Conservation (phyloP, 1,140 invertebrate genomes). For the Nebria ingens region DNA sequence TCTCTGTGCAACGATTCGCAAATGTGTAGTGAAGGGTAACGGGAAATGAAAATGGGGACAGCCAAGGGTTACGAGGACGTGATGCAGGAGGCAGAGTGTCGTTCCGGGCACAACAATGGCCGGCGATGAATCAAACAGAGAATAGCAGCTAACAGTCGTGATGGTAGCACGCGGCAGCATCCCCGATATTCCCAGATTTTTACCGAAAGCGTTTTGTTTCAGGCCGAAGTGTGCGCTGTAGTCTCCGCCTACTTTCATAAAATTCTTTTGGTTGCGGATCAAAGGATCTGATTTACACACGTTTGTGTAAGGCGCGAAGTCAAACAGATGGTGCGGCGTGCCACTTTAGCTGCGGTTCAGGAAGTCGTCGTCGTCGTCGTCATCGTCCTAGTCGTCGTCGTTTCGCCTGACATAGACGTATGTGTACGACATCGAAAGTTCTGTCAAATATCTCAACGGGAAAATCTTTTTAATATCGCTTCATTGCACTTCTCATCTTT, state of each 20-base stretch:
- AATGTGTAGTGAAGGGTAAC: not conserved
- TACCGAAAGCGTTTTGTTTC: conserved; percentile 1
- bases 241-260: not conserved
- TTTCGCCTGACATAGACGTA: too few species aligned
- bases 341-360: too few species aligned
- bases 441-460: too few species aligned
- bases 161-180: not conserved
- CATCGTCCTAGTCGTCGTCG: too few species aligned
- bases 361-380: too few species aligned
- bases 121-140: not conserved
- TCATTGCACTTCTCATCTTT: too few species aligned
- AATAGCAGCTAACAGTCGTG: too few species aligned
- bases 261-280: conserved; percentile 2
- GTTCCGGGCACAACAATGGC: conserved; percentile 3
- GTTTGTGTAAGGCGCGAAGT: conserved; percentile 5
- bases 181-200: not conserved
- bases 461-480: too few species aligned
- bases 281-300: conserved; percentile 6
- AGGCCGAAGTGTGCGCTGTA: not conserved
- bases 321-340: conserved; percentile 1
- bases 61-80: not conserved
- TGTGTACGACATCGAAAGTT: too few species aligned
- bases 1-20: too few species aligned
- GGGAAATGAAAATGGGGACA: not conserved
- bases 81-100: too few species aligned